phyloP scores from a whole-genome alignment of 2,888 invertebrate genomes.

The Hydrotaea cyrtoneurina region DNA sequence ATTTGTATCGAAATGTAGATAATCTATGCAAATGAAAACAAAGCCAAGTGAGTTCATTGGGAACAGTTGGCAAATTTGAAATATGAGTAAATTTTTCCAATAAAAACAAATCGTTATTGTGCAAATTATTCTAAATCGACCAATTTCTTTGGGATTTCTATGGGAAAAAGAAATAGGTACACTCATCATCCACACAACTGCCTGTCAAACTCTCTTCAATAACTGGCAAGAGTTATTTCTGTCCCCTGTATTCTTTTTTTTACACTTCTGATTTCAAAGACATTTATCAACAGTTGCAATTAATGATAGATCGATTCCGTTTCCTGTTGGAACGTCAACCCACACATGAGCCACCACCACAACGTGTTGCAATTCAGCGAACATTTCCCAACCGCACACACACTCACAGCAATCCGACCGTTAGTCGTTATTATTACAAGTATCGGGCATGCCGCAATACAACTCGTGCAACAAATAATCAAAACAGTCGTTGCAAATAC shows the following conservation, averaged over 20 bases:
- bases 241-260: not conserved
- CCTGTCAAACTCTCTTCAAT: not conserved
- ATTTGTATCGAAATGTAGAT: not conserved
- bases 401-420: not conserved
- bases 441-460: slow-evolving; percentile 11
- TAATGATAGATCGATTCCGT: not conserved
- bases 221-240: not conserved
- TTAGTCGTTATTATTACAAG: not conserved
- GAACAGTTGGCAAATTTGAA: not conserved
- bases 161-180: no score
- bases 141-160: no score
- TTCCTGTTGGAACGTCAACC: not conserved
- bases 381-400: slow-evolving; percentile 4
- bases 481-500: slow-evolving; percentile 13
- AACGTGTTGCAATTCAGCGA: not conserved
- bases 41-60: not conserved
- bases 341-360: not conserved
- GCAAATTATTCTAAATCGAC: no score
- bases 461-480: slow-evolving; percentile 19
- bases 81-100: no score
- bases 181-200: no score
- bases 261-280: not conserved
- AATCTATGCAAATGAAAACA: no score
- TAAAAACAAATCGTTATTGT: no score
- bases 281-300: not conserved